Percentiles rank a stretch among this genome's conserved stretches.
These are phyloP conservation scores for Bursaphelenchus okinawaensis DNA, from an alignment of 2,888 invertebrate genomes.

Conservation along the genomic window DNA sequence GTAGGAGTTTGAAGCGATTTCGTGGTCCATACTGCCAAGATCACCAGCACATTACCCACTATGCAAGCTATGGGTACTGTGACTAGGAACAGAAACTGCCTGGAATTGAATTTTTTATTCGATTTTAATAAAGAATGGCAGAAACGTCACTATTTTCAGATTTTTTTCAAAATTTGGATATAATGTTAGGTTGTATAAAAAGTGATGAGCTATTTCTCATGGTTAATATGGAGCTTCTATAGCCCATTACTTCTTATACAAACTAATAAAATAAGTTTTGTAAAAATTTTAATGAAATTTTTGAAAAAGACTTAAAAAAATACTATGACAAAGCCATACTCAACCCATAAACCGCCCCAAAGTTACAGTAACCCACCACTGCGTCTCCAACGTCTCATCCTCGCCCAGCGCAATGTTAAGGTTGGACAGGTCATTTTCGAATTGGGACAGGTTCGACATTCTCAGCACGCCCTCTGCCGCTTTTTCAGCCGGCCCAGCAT, in stretches of 20 bases:
- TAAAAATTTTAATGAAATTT: no score
- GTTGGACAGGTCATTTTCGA: background rate
- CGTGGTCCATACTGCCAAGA: conserved; percentile 53
- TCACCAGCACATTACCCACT: conserved; percentile 47
- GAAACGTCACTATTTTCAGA: no score
- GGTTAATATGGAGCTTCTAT: no score
- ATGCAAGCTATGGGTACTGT: conserved; percentile 33
- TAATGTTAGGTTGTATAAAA: no score
- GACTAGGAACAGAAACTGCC: conserved; percentile 24
- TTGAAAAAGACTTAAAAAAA: no score
- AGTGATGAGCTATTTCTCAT: no score
- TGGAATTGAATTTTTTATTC: conserved; percentile 8
- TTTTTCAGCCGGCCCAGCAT: background rate
- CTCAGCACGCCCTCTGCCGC: background rate
- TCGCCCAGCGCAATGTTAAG: background rate
- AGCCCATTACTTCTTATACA: no score
- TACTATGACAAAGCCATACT: no score
- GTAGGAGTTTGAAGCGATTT: conserved; percentile 54
- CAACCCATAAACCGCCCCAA: no score
- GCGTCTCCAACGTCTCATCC: background rate
- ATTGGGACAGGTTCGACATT: background rate
- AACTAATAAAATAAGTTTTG: no score
- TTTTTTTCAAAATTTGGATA: no score
- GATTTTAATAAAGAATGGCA: background rate
- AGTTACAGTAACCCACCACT: background rate